A percentile compares a stretch with the other conserved stretches of the same genome.
These are phyloP conservation scores for Adelphocoris suturalis DNA, from an alignment of 2,888 invertebrate genomes.

Conservation along the genomic window DNA sequence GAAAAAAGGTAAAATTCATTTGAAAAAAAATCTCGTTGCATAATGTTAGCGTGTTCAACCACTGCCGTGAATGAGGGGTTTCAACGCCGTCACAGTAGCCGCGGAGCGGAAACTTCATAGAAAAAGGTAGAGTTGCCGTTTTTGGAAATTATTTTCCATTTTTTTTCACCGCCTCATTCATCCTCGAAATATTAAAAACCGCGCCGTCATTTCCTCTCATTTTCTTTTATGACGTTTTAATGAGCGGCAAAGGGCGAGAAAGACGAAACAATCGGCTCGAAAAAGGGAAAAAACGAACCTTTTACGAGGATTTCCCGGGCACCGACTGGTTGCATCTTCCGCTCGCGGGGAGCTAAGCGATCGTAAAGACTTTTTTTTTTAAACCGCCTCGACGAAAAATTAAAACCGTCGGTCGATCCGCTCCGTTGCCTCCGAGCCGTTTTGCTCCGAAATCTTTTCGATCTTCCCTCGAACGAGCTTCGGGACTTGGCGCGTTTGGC, in stretches of 20 bases:
- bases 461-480: not conserved
- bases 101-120: not conserved
- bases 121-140: not conserved
- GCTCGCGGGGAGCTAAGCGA: not conserved
- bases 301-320: constrained; percentile 18
- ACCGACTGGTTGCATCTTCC: constrained; percentile 9
- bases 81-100: not conserved
- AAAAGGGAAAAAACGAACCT: not conserved
- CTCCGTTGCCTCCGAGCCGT: not conserved
- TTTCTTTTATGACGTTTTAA: not conserved
- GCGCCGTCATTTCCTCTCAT: not conserved
- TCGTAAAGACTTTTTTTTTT: not conserved
- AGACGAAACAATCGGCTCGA: constrained; percentile 4
- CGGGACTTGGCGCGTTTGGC: not conserved
- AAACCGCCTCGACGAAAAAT: not conserved
- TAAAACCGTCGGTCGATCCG: not conserved
- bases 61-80: not conserved
- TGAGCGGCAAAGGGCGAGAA: constrained; percentile 9
- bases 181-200: not conserved
- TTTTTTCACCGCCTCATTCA: not conserved
- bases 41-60: no score
- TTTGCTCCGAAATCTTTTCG: constrained; percentile 15
- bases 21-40: no score
- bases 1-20: no score
- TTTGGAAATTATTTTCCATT: not conserved